Evolutionary conservation across 2,113 vertebrate species (phyloP).

Genomic region (Podocnemis expansa): DNA sequence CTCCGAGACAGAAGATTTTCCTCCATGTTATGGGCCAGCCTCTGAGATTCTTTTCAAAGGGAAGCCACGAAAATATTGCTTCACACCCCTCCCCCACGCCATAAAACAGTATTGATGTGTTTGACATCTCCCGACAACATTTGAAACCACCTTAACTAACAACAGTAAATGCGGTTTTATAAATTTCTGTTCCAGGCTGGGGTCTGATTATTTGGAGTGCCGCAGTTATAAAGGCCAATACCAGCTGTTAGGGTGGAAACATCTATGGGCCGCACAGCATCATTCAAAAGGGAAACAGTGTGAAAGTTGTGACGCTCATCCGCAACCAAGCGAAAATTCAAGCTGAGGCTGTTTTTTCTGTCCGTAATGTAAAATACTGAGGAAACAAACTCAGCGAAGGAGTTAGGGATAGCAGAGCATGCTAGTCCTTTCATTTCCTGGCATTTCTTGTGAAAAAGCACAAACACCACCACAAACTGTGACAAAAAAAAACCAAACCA

Average conservation of each 20-base stretch:
- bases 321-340: not conserved
- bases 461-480: not conserved
- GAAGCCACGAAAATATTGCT: slow-evolving; percentile 1
- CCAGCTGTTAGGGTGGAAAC: not conserved
- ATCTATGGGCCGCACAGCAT: not conserved
- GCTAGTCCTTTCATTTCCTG: not conserved
- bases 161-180: not conserved
- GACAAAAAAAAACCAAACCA: no score
- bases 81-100: not conserved
- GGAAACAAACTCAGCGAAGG: not conserved
- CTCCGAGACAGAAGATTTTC: not conserved
- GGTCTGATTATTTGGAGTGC: not conserved
- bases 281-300: not conserved
- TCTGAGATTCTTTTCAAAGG: not conserved
- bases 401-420: not conserved
- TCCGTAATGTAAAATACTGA: not conserved
- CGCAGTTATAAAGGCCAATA: not conserved
- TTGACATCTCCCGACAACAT: not conserved
- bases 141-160: not conserved
- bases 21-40: not conserved
- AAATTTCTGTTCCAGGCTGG: not conserved
- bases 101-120: not conserved
- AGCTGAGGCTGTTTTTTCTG: not conserved
- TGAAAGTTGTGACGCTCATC: not conserved
- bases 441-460: not conserved